Evolutionary conservation across 2,888 invertebrate genomes (phyloP), one percentile per base, ranked within the genome.

Genomic region (Stictocephala bisonia): DNA sequence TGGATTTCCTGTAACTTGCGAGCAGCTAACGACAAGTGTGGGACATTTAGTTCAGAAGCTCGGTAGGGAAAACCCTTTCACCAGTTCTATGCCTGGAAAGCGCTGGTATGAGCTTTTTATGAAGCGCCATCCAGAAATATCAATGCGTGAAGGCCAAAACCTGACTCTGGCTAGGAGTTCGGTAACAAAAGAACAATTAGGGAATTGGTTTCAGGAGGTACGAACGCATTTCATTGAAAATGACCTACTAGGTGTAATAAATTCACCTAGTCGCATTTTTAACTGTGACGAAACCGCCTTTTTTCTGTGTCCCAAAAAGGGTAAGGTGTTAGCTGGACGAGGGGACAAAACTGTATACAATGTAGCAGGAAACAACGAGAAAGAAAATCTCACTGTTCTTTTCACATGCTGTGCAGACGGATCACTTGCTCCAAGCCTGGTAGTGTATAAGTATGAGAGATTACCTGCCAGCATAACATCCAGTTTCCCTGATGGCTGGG

Each of bases 381-480:
- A 80, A 71, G 79, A 79, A 44, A 79, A 78, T 69, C 22, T 79
- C 2, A 81, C 80, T 0, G 77, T 77, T 9, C 75, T 82, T 26
- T 73, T 82, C 4, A 79, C 77, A 40, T 79, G 75, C 48, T 81
- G 78, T 76, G 81, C 81, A 18, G 74, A 69, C 64, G 82, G 81
- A 6, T 22, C 68, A 6, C 18, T 79, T 6, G 79, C 78, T 11
- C 77, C 79, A 22, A 76, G 78, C 0, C 58, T 78, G 50, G 70
- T 78, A 20, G 75, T 83, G 26, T 83, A 79, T 71, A 71, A 77
- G 27, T 82, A 83, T 74, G 74, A 81, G 73, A 77, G 81, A 44
- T 77, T 83, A 22, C 82, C 82, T 13, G 64, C 73, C 67, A 71
- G 72, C 60, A 72, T 82, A 27, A 75, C 76, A 7, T 44, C 73